phyloP scores from a whole-genome alignment of 2,113 vertebrate genomes.

The Stegastes partitus region DNA sequence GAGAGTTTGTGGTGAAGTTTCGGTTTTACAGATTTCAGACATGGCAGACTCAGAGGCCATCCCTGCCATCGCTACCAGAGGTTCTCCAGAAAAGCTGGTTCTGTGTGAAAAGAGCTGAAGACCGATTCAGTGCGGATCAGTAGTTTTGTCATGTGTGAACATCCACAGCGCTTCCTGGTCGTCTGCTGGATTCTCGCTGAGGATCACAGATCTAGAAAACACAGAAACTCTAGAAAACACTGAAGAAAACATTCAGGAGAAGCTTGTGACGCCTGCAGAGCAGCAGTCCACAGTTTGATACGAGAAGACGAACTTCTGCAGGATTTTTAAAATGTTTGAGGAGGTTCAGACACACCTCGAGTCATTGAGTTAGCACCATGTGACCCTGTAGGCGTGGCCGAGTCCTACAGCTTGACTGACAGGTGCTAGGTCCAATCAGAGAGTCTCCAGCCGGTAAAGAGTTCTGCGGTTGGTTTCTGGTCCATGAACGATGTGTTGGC shows the following conservation, averaged over 20 bases:
- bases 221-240: slow-evolving; percentile 64
- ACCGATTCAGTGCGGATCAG: neutral
- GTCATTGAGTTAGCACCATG: slow-evolving; percentile 79
- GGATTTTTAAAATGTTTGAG: neutral
- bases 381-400: slow-evolving; percentile 47
- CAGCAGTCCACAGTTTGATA: neutral
- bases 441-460: slow-evolving; percentile 29
- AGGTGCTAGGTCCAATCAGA: slow-evolving; percentile 67
- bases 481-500: slow-evolving; percentile 48
- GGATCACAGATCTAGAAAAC: slow-evolving; percentile 63
- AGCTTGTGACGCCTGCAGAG: slow-evolving; percentile 24
- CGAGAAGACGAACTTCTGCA: slow-evolving; percentile 22
- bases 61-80: too few relatives aligned
- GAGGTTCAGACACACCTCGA: slow-evolving; percentile 26
- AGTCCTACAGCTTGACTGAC: slow-evolving; percentile 61
- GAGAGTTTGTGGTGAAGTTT: neutral
- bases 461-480: slow-evolving; percentile 48
- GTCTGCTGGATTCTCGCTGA: slow-evolving; percentile 33
- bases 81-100: too few relatives aligned
- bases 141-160: slow-evolving; percentile 23
- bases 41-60: too few relatives aligned
- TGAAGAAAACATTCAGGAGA: slow-evolving; percentile 69
- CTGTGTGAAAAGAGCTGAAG: neutral
- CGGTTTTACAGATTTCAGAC: too few relatives aligned
- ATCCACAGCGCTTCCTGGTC: neutral